Evolutionary conservation across 2,888 invertebrate genomes (phyloP).

Genomic region (Galerucella calmariensis): DNA sequence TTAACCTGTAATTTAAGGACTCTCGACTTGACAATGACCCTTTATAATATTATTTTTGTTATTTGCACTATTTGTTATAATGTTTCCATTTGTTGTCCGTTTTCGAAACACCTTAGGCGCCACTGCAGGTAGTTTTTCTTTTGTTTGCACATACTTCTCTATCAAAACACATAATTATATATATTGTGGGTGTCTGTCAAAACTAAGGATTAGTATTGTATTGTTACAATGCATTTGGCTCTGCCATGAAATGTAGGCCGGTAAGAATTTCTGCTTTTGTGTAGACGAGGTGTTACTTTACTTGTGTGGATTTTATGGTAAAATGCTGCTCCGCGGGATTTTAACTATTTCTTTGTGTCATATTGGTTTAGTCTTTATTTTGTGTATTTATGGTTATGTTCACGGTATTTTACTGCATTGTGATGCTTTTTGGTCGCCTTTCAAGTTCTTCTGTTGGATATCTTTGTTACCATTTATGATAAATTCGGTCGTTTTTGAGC

Average conservation of each 20-base stretch:
- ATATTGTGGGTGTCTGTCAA: slow-evolving; percentile 63
- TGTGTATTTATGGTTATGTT: slow-evolving; percentile 48
- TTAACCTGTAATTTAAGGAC: slow-evolving; percentile 35
- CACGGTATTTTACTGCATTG: slow-evolving; percentile 44
- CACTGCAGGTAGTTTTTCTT: slow-evolving; percentile 55
- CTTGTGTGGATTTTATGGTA: slow-evolving; percentile 45
- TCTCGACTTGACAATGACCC: slow-evolving; percentile 31
- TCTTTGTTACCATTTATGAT: slow-evolving; percentile 21
- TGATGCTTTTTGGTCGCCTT: slow-evolving; percentile 31
- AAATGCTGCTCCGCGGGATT: slow-evolving; percentile 49
- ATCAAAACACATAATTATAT: slow-evolving; percentile 63
- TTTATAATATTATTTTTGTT: slow-evolving; percentile 40
- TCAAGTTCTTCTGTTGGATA: slow-evolving; percentile 15
- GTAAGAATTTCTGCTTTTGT: slow-evolving; percentile 49
- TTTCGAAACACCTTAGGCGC: slow-evolving; percentile 48
- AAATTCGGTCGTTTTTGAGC: slow-evolving; percentile 7
- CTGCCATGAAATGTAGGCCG: slow-evolving; percentile 55
- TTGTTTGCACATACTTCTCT: slow-evolving; percentile 60
- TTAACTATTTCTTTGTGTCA: slow-evolving; percentile 57
- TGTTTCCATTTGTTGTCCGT: slow-evolving; percentile 40
- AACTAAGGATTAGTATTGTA: slow-evolving; percentile 63
- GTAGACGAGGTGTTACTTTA: slow-evolving; percentile 34
- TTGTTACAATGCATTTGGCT: slow-evolving; percentile 38
- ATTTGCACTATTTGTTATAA: slow-evolving; percentile 44
- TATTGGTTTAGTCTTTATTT: slow-evolving; percentile 56